Conservation (phyloP, 2,113 vertebrate genomes). For the Macquaria australasica region DNA sequence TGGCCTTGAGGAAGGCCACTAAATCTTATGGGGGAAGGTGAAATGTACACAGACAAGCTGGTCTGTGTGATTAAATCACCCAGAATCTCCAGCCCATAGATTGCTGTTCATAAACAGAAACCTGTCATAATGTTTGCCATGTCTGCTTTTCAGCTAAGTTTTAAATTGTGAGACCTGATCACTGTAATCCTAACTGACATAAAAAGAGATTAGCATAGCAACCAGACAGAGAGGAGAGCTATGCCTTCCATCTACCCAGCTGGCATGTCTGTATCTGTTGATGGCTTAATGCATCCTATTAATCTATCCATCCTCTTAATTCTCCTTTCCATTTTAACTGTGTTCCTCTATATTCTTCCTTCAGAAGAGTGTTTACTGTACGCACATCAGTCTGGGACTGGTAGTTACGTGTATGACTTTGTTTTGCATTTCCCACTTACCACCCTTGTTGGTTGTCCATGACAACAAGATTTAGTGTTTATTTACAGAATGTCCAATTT, state of each 20-base stretch:
- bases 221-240: slow-evolving; percentile 33
- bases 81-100: slow-evolving; percentile 36
- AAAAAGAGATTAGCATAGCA: slow-evolving; percentile 50
- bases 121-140: slow-evolving; percentile 33
- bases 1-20: neutral
- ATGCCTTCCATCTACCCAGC: neutral
- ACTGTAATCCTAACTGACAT: slow-evolving; percentile 64
- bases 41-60: slow-evolving; percentile 20
- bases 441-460: neutral
- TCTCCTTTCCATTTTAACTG: neutral
- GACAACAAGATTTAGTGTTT: neutral
- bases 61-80: slow-evolving; percentile 6
- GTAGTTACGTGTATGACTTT: slow-evolving; percentile 4
- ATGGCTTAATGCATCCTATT: slow-evolving; percentile 50
- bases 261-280: slow-evolving; percentile 32
- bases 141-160: slow-evolving; percentile 42
- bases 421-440: neutral
- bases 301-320: slow-evolving; percentile 6
- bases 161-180: slow-evolving; percentile 41
- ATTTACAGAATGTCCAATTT: neutral
- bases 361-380: neutral
- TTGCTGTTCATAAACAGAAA: slow-evolving; percentile 9
- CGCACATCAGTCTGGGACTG: neutral
- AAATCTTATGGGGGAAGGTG: slow-evolving; percentile 16
- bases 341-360: neutral